These are phyloP conservation scores for Brachyptera risi DNA, from an alignment of 2,888 invertebrate genomes.

Conservation along the genomic window DNA sequence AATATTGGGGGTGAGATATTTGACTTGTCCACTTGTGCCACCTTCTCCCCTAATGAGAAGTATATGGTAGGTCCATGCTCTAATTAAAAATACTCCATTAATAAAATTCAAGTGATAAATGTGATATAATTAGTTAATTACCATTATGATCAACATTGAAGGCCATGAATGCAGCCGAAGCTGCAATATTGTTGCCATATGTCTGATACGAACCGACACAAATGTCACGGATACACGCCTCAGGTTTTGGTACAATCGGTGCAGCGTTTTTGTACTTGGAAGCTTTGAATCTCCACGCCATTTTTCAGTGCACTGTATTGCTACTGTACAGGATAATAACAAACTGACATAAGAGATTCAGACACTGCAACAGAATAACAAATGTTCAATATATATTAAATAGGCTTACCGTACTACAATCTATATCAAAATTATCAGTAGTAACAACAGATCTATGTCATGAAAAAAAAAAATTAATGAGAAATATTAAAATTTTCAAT, in stretches of 20 bases:
- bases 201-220: constrained; percentile 91
- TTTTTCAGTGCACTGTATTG: too few relatives aligned
- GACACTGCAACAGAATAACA: too few relatives aligned
- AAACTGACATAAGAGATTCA: too few relatives aligned
- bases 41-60: too few relatives aligned
- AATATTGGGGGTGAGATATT: background rate
- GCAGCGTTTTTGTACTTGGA: constrained; percentile 98
- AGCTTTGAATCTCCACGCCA: constrained; percentile 96
- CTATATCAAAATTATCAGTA: too few relatives aligned
- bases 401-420: too few relatives aligned
- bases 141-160: constrained; percentile 92
- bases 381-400: too few relatives aligned
- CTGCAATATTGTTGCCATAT: constrained; percentile 91
- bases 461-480: too few relatives aligned
- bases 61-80: background rate
- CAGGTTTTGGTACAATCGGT: constrained; percentile 92
- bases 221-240: constrained; percentile 81
- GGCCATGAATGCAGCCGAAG: constrained; percentile 90
- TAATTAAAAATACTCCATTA: background rate
- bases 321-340: too few relatives aligned
- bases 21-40: background rate
- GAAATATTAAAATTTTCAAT: too few relatives aligned
- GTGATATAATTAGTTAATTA: constrained; percentile 39
- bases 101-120: background rate
- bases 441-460: too few relatives aligned